Evolutionary conservation across 2,113 vertebrate species (phyloP).

Genomic region (Struthio camelus): DNA sequence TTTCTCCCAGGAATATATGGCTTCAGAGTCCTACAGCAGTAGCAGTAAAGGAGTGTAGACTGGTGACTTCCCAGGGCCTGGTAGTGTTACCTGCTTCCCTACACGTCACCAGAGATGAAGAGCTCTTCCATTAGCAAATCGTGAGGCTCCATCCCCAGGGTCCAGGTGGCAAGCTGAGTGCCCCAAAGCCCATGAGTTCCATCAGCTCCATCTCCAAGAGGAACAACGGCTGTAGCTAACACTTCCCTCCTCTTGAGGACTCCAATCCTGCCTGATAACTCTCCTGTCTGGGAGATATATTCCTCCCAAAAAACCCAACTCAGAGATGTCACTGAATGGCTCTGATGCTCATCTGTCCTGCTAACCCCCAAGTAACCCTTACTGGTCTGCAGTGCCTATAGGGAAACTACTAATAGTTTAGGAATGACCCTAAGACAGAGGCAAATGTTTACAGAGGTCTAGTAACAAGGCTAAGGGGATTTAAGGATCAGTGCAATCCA

Average conservation of each 20-base stretch:
- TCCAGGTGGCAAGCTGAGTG: not conserved
- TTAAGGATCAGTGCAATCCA: not conserved
- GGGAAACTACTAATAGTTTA: too few species aligned
- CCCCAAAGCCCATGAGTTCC: not conserved
- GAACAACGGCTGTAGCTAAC: too few species aligned
- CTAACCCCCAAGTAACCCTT: not conserved
- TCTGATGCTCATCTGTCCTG: not conserved
- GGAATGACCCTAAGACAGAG: not conserved
- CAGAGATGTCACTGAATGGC: not conserved
- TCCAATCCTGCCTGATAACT: not conserved
- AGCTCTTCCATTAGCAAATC: not conserved
- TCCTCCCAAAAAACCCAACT: not conserved
- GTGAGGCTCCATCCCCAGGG: not conserved
- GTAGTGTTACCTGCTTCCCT: not conserved
- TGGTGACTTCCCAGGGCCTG: not conserved
- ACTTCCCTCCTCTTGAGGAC: not conserved
- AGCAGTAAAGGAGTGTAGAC: not conserved
- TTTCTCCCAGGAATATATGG: not conserved
- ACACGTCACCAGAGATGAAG: not conserved
- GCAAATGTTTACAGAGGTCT: not conserved
- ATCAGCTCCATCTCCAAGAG: not conserved
- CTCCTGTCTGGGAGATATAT: not conserved
- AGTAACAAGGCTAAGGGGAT: too few species aligned
- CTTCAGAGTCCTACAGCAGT: not conserved
- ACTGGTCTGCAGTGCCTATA: accelerated